Conservation (phyloP, 2,888 invertebrate genomes). For the Scaptomyza flava region DNA sequence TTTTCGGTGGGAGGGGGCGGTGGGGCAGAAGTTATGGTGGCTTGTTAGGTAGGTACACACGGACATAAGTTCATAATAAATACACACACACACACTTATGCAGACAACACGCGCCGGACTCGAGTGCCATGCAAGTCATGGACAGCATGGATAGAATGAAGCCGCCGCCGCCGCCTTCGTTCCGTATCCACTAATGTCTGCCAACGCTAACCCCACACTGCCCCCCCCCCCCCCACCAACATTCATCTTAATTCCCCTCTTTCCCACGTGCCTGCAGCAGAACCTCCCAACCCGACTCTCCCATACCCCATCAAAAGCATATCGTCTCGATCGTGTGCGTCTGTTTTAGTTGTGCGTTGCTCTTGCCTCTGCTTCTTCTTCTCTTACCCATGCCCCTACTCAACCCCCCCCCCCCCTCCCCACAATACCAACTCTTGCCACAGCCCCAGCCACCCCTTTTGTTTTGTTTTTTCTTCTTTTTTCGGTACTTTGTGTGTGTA, state of each 20-base stretch:
- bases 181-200: slow-evolving; percentile 4
- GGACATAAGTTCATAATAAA: slow-evolving; percentile 5
- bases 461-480: background rate
- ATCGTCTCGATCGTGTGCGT: slow-evolving; percentile 46
- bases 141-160: slow-evolving; percentile 15
- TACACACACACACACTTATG: slow-evolving; percentile 11
- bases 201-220: background rate
- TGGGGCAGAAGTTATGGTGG: background rate
- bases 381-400: background rate
- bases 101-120: slow-evolving; percentile 43
- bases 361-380: slow-evolving; percentile 4
- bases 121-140: slow-evolving; percentile 48
- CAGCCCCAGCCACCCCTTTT: slow-evolving; percentile 2
- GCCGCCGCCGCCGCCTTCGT: slow-evolving; percentile 20
- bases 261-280: background rate
- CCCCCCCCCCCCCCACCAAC: background rate
- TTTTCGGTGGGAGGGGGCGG: background rate
- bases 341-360: slow-evolving; percentile 31
- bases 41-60: slow-evolving; percentile 10
- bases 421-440: background rate
- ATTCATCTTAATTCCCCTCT: background rate
- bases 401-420: background rate
- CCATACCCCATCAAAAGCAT: background rate
- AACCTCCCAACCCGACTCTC: background rate
- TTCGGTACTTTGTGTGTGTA: slow-evolving; percentile 26